Percentiles rank a stretch among this genome's conserved stretches.
phyloP scores from a whole-genome alignment of 1,140 invertebrate genomes.

The Aphaenogaster floridana region DNA sequence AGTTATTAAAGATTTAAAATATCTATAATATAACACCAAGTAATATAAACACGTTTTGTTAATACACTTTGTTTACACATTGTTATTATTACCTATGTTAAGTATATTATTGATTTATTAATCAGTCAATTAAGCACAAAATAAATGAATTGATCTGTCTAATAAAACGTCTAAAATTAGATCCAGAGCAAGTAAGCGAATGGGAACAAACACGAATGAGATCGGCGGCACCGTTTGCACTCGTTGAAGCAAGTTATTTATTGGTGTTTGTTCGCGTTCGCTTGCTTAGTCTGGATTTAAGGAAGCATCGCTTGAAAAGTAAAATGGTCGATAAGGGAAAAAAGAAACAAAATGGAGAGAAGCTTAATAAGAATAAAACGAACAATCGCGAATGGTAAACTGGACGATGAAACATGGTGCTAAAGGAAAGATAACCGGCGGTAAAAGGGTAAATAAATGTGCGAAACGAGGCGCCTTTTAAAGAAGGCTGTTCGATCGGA shows the following conservation, averaged over 20 bases:
- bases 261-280: not conserved
- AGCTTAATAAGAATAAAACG: not conserved
- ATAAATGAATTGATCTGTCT: not conserved
- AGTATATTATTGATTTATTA: conserved; percentile 6
- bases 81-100: not conserved
- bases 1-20: not conserved
- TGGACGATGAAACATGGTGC: not conserved
- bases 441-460: conserved; percentile 62
- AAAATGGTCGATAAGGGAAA: not conserved
- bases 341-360: not conserved
- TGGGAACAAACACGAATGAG: not conserved
- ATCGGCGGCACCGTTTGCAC: not conserved
- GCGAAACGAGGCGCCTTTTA: conserved; percentile 41
- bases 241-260: not conserved
- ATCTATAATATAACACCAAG: not conserved
- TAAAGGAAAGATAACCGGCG: conserved; percentile 8
- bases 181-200: not conserved
- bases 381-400: conserved; percentile 1
- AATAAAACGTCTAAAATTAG: not conserved
- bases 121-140: not conserved
- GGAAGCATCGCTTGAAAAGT: not conserved
- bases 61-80: not conserved
- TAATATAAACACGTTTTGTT: not conserved
- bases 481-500: conserved; percentile 55
- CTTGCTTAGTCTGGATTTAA: not conserved